These are phyloP conservation scores for Typhlichthys eigenmanni DNA, from an alignment of 2,797 vertebrate species.

Conservation along the genomic window DNA sequence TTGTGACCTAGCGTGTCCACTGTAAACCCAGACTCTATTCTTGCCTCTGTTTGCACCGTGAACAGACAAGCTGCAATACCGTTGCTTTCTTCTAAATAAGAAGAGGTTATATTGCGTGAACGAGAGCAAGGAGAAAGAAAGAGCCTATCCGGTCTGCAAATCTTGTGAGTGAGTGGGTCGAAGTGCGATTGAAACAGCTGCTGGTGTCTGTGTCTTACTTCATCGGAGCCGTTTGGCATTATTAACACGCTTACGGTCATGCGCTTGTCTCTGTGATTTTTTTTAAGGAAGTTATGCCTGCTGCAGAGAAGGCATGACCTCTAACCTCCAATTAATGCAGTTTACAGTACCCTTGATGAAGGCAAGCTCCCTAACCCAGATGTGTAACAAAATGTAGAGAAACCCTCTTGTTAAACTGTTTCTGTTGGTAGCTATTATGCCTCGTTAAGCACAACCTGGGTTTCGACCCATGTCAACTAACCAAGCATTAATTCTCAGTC, in stretches of 20 bases:
- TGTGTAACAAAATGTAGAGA: conserved; percentile 12
- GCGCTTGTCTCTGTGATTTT: background rate
- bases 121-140: conserved; percentile 19
- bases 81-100: conserved; percentile 43
- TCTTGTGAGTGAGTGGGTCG: conserved; percentile 70
- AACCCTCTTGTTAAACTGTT: conserved; percentile 1
- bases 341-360: conserved; percentile 45
- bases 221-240: conserved; percentile 42
- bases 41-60: conserved; percentile 51
- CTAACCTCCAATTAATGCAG: background rate
- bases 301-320: no score
- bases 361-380: conserved; percentile 10
- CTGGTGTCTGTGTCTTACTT: conserved; percentile 38
- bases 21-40: background rate
- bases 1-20: background rate
- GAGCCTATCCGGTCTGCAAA: conserved; percentile 45
- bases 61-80: conserved; percentile 40
- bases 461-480: conserved; percentile 25
- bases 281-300: no score
- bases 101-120: conserved; percentile 38
- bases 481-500: background rate
- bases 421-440: conserved; percentile 26
- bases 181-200: conserved; percentile 52
- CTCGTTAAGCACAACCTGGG: conserved; percentile 33
- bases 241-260: conserved; percentile 51